Conservation (phyloP, 2,113 vertebrate species). For the Scomber colias region DNA sequence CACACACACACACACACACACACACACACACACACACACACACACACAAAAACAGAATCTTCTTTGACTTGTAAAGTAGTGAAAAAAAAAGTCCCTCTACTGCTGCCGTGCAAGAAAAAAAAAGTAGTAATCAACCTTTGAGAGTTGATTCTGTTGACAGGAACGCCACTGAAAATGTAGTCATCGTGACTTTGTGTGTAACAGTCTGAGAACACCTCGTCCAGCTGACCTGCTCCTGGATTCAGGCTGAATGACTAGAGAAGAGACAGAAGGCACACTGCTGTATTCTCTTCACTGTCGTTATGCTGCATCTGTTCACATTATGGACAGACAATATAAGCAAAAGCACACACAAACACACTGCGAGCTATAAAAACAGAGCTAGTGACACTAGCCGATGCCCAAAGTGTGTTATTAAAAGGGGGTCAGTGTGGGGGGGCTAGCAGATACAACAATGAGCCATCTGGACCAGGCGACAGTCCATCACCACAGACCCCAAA, state of each 20-base stretch:
- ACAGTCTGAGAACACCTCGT: not conserved
- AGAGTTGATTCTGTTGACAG: not conserved
- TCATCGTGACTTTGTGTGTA: not conserved
- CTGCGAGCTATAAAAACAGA: constrained; percentile 51
- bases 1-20: too few species aligned
- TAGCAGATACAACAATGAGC: constrained; percentile 69
- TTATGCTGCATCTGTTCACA: constrained; percentile 64
- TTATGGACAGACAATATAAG: constrained; percentile 51
- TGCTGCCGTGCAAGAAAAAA: too few species aligned
- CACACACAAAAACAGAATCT: too few species aligned
- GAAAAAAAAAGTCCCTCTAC: too few species aligned
- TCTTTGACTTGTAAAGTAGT: too few species aligned
- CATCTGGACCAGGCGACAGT: constrained; percentile 73
- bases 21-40: too few species aligned
- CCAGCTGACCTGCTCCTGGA: too few species aligned
- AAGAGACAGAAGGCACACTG: constrained; percentile 20
- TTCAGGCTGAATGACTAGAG: too few species aligned
- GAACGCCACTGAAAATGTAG: not conserved
- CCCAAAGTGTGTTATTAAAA: constrained; percentile 72
- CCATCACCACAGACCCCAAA: constrained; percentile 55
- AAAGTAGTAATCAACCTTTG: too few species aligned
- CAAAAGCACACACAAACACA: constrained; percentile 26
- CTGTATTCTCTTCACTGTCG: constrained; percentile 11
- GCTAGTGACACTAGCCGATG: constrained; percentile 51
- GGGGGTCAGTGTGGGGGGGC: constrained; percentile 35